Percentiles rank a stretch among this genome's conserved stretches.
phyloP scores from a whole-genome alignment of 2,888 invertebrate genomes.

The Tryphoninae sp. region DNA sequence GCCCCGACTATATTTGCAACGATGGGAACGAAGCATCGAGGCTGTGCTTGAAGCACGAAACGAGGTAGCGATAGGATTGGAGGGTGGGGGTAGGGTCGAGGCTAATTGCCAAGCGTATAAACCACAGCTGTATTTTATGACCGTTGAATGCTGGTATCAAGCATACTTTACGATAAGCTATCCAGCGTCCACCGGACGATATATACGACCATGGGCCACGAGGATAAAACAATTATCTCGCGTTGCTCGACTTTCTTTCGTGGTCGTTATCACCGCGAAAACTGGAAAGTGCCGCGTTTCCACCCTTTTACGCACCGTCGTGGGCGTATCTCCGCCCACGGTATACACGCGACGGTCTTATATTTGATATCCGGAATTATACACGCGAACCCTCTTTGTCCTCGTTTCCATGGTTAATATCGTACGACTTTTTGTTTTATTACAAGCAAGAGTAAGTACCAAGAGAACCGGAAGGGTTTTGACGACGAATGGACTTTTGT shows the following conservation, averaged over 20 bases:
- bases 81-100: slow-evolving; percentile 1
- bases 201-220: neutral
- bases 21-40: slow-evolving; percentile 22
- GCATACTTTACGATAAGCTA: slow-evolving; percentile 35
- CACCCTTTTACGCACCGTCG: neutral
- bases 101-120: slow-evolving; percentile 52
- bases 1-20: slow-evolving; percentile 36
- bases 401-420: slow-evolving; percentile 38
- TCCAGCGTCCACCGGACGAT: neutral
- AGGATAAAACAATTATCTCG: slow-evolving; percentile 47
- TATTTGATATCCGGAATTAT: slow-evolving; percentile 31
- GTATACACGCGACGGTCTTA: slow-evolving; percentile 14
- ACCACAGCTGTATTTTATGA: slow-evolving; percentile 43
- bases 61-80: neutral
- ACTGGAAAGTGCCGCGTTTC: slow-evolving; percentile 35
- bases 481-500: slow-evolving; percentile 42
- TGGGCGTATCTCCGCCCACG: neutral
- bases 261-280: slow-evolving; percentile 36
- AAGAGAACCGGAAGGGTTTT: slow-evolving; percentile 19
- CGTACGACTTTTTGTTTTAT: slow-evolving; percentile 7
- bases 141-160: slow-evolving; percentile 29
- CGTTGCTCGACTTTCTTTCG: slow-evolving; percentile 31
- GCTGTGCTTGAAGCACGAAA: slow-evolving; percentile 20
- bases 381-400: slow-evolving; percentile 30
- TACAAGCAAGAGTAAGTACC: slow-evolving; percentile 14